These are phyloP conservation scores for Saturnia japonica DNA, from an alignment of 2,888 invertebrate genomes.

Conservation along the genomic window DNA sequence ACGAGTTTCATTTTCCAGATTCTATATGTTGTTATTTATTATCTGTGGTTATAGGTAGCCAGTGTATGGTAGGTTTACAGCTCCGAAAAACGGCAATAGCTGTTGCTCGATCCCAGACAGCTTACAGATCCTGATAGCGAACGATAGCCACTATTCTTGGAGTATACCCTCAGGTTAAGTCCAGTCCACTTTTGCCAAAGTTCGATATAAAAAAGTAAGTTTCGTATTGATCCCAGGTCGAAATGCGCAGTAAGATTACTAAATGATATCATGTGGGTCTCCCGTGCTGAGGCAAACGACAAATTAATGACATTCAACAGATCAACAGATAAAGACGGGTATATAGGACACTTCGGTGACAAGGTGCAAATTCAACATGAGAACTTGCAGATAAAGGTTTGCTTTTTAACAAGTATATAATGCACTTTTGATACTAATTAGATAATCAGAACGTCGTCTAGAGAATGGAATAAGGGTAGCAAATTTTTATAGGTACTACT, in stretches of 20 bases:
- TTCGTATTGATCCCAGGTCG: not conserved
- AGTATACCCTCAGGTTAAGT: not conserved
- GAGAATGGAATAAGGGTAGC: too few relatives aligned
- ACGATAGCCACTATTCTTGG: too few relatives aligned
- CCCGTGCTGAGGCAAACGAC: not conserved
- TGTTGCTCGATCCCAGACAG: too few relatives aligned
- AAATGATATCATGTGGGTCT: not conserved
- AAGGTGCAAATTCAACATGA: slow-evolving; percentile 81
- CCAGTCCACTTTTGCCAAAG: not conserved
- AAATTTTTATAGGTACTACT: too few relatives aligned
- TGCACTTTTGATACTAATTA: not conserved
- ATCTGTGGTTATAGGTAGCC: too few relatives aligned
- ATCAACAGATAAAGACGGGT: slow-evolving; percentile 90
- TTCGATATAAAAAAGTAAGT: not conserved
- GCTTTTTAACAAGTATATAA: not conserved
- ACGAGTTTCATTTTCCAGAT: too few relatives aligned
- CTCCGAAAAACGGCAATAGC: too few relatives aligned
- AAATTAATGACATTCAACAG: not conserved
- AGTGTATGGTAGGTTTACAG: too few relatives aligned
- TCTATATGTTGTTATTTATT: too few relatives aligned
- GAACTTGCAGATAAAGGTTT: slow-evolving; percentile 90
- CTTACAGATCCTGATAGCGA: too few relatives aligned
- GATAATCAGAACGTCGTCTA: too few relatives aligned
- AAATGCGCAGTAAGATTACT: not conserved
- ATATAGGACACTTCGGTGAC: slow-evolving; percentile 88